phyloP scores from a whole-genome alignment of 2,113 vertebrate genomes.

The Chaenocephalus aceratus region DNA sequence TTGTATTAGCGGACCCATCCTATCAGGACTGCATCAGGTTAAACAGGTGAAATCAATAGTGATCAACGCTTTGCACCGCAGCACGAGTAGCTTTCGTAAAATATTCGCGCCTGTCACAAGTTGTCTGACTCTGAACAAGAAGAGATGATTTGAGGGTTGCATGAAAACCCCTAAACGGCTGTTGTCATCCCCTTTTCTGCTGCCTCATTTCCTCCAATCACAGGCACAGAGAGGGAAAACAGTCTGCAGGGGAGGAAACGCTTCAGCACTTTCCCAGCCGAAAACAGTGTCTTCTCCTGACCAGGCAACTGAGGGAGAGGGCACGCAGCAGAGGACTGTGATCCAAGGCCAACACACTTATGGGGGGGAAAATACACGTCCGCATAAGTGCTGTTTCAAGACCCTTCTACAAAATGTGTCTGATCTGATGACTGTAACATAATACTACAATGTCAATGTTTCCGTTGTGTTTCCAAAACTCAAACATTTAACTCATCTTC shows the following conservation, averaged over 20 bases:
- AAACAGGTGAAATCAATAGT: conserved; percentile 6
- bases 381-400: too few species aligned
- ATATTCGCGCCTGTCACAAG: not conserved
- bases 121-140: not conserved
- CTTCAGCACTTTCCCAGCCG: conserved; percentile 79
- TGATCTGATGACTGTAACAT: too few species aligned
- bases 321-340: conserved; percentile 5
- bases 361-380: not conserved
- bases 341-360: not conserved
- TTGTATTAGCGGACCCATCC: not conserved
- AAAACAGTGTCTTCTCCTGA: conserved; percentile 42
- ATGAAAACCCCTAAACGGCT: conserved; percentile 24
- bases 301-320: conserved; percentile 33
- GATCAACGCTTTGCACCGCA: not conserved
- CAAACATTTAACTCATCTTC: not conserved
- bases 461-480: not conserved
- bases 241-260: conserved; percentile 74
- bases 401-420: too few species aligned
- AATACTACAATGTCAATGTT: not conserved
- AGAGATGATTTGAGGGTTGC: conserved; percentile 2
- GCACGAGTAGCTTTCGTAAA: not conserved
- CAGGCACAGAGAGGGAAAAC: conserved; percentile 57
- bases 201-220: conserved; percentile 82
- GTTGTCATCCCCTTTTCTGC: conserved; percentile 72
- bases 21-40: not conserved